Evolutionary conservation across 2,888 invertebrate genomes (phyloP).

Genomic region (Camptogramma bilineatum): DNA sequence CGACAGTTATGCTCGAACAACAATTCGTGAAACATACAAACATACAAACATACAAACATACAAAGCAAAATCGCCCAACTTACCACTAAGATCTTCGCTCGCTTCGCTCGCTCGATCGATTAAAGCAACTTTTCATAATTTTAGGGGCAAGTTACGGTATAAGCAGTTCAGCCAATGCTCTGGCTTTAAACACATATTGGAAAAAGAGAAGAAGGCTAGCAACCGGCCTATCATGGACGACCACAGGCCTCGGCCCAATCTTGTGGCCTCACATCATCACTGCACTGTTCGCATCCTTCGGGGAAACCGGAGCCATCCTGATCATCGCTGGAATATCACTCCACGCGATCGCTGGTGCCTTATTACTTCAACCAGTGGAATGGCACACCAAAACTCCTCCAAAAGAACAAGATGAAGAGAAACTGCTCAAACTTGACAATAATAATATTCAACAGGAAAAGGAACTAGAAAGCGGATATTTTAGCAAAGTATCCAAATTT

Average conservation of each 20-base stretch:
- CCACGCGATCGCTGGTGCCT: constrained; percentile 88
- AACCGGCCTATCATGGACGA: constrained; percentile 89
- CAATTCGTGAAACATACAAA: no score
- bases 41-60: no score
- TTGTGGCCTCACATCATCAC: constrained; percentile 90
- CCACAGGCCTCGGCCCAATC: constrained; percentile 90
- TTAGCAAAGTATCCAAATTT: constrained; percentile 70
- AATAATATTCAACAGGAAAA: constrained; percentile 50
- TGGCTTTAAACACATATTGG: constrained; percentile 91
- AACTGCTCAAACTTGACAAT: constrained; percentile 53
- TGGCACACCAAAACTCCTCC: constrained; percentile 87
- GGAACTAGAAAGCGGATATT: constrained; percentile 71
- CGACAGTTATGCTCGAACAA: no score
- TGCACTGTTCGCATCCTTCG: constrained; percentile 85
- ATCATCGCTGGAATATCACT: constrained; percentile 88
- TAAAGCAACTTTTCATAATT: constrained; percentile 34
- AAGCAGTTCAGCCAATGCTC: constrained; percentile 88
- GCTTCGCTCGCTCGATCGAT: no score
- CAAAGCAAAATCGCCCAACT: no score
- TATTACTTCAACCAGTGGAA: constrained; percentile 90
- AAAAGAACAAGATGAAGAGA: constrained; percentile 62
- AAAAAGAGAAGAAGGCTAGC: constrained; percentile 89
- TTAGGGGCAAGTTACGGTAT: constrained; percentile 88
- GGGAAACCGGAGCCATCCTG: constrained; percentile 88
- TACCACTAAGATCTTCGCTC: no score